These are phyloP conservation scores for Hetaerina titia DNA, from an alignment of 2,888 invertebrate species.

Conservation along the genomic window DNA sequence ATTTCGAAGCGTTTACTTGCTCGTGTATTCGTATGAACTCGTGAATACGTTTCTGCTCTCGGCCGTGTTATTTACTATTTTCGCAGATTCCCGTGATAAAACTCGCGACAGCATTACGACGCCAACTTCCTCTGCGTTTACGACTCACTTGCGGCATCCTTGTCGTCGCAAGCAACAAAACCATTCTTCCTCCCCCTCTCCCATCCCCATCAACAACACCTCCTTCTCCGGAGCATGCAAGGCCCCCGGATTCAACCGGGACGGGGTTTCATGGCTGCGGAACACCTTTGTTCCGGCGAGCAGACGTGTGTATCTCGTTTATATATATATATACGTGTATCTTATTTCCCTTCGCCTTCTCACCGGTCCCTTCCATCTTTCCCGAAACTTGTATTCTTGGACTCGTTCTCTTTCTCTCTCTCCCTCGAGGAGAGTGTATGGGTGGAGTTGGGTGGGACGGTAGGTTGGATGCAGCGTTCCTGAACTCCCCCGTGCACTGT, in stretches of 20 bases:
- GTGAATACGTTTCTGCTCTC: conserved; percentile 33
- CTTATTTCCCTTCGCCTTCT: not conserved
- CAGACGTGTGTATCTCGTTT: conserved; percentile 7
- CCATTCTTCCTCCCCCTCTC: conserved; percentile 39
- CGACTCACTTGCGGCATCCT: conserved; percentile 48
- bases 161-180: conserved; percentile 33
- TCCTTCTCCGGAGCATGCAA: not conserved
- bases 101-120: conserved; percentile 42
- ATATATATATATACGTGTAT: not conserved
- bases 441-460: not conserved
- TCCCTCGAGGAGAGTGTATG: not conserved
- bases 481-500: conserved; percentile 47
- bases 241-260: conserved; percentile 31
- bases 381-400: conserved; percentile 58
- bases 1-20: not conserved
- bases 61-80: conserved; percentile 48
- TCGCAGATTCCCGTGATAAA: conserved; percentile 36
- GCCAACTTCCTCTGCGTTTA: conserved; percentile 47
- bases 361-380: conserved; percentile 44
- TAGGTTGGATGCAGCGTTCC: not conserved
- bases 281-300: conserved; percentile 61
- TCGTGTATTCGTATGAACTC: not conserved
- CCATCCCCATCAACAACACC: not conserved
- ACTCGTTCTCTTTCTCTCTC: conserved; percentile 12
- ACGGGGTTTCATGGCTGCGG: conserved; percentile 47